Conservation (phyloP, 1,140 invertebrate species). For the Camponotus pennsylvanicus region DNA sequence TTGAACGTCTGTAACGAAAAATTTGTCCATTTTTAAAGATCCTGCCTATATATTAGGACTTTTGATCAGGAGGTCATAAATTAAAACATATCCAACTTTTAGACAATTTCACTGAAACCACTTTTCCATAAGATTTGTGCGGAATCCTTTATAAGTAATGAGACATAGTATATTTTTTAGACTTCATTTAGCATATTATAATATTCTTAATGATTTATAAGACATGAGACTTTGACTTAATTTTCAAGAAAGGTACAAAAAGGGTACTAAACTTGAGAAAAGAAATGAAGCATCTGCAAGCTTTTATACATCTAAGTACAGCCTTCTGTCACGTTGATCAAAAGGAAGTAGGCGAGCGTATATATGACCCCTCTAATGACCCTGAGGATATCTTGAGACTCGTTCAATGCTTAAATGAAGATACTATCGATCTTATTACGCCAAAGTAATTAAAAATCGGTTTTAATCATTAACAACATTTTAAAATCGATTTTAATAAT, state of each 20-base stretch:
- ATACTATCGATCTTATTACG: slow-evolving; percentile 89
- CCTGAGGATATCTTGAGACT: slow-evolving; percentile 90
- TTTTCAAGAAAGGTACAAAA: slow-evolving; percentile 87
- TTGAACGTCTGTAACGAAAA: too few species aligned
- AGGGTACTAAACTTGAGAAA: slow-evolving; percentile 89
- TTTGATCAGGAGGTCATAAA: too few species aligned
- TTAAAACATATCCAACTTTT: too few species aligned
- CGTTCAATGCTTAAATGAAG: slow-evolving; percentile 90
- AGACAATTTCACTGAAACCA: too few species aligned
- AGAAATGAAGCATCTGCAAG: slow-evolving; percentile 89
- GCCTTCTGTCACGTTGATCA: slow-evolving; percentile 92
- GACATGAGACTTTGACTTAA: not conserved
- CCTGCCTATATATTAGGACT: too few species aligned
- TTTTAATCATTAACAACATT: too few species aligned
- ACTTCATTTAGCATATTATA: not conserved
- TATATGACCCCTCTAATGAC: slow-evolving; percentile 89
- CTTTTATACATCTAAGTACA: slow-evolving; percentile 90
- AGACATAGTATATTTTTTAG: not conserved
- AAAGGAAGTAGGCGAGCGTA: slow-evolving; percentile 89
- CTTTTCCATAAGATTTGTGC: too few species aligned
- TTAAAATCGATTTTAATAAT: not conserved
- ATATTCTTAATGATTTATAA: not conserved
- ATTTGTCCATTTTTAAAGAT: too few species aligned
- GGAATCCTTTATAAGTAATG: not conserved
- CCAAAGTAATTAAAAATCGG: slow-evolving; percentile 84